Evolutionary conservation across 1,140 invertebrate genomes (phyloP), one percentile per base, ranked within the genome.

Genomic region (Drosophila nannoptera): DNA sequence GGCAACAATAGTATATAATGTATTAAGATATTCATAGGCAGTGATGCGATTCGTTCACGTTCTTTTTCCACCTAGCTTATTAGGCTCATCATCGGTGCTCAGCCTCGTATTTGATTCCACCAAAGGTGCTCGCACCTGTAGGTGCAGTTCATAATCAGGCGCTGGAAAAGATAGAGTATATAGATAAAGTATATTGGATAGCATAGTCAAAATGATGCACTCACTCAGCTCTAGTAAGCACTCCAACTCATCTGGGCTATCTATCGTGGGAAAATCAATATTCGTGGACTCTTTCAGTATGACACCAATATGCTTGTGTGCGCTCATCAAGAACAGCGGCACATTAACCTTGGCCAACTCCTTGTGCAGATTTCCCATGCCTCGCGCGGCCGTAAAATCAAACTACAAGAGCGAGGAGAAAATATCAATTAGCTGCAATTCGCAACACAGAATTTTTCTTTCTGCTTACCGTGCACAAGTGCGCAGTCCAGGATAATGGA

Each of bases 381-480:
- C 95, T 89, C 96, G 95, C 0, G 95, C 95, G 16, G 95, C 95
- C 2, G 96, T 96, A 87, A 95, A 97, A 90, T 97, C 96, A 4
- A 94, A 94, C 94, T 90, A 22, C 0, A 38, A 58, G 22, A 4
- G 5, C 6, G 48, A 42, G 29, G 22, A 22, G 45, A 50, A 16
- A 12, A 42, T 4, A 6, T 42, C n/a, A n/a, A n/a, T n/a, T n/a
- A n/a, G n/a, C n/a, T n/a, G n/a, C n/a, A n/a, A n/a, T n/a, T n/a
- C n/a, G n/a, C n/a, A n/a, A n/a, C n/a, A n/a, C n/a, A n/a, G n/a
- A n/a, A n/a, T n/a, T n/a, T n/a, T n/a, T n/a, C n/a, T n/a, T n/a
- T n/a, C n/a, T n/a, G n/a, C n/a, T n/a, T n/a, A n/a, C n/a, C n/a
- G n/a, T n/a, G n/a, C n/a, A n/a, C n/a, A n/a, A n/a, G n/a, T n/a